These are phyloP conservation scores for Pharmacophagus antenor DNA, from an alignment of 2,888 invertebrate species.

Conservation along the genomic window DNA sequence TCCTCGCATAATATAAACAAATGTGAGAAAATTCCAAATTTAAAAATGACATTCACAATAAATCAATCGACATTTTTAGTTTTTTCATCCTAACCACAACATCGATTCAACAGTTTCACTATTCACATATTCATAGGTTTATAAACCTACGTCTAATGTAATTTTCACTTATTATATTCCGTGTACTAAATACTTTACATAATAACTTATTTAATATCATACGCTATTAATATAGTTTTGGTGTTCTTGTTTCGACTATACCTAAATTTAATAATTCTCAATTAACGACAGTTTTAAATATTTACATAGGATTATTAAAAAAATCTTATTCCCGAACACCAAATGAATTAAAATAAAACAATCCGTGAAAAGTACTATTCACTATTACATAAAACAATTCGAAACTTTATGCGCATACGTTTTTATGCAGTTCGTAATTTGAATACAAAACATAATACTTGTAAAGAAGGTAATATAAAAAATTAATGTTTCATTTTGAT, in stretches of 20 bases:
- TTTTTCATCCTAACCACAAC: neutral
- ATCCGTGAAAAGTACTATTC: neutral
- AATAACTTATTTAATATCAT: constrained; percentile 1
- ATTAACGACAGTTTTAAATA: constrained; percentile 5
- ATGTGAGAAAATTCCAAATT: neutral
- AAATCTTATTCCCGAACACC: neutral
- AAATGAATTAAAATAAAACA: neutral
- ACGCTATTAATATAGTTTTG: constrained; percentile 23
- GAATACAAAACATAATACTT: neutral
- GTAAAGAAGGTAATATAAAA: neutral
- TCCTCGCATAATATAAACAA: neutral
- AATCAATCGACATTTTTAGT: no score
- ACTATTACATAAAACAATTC: neutral
- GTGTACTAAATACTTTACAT: neutral
- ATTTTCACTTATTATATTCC: neutral
- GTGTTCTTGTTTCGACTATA: constrained; percentile 29
- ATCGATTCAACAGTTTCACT: neutral
- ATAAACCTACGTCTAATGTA: neutral
- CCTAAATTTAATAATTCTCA: constrained; percentile 14
- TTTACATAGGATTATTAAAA: constrained; percentile 3
- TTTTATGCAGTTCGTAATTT: neutral
- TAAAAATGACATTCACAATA: no score
- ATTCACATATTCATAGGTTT: neutral
- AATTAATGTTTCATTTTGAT: neutral
- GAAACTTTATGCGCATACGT: neutral